phyloP scores from a whole-genome alignment of 2,113 vertebrate species.

The Athene noctua region DNA sequence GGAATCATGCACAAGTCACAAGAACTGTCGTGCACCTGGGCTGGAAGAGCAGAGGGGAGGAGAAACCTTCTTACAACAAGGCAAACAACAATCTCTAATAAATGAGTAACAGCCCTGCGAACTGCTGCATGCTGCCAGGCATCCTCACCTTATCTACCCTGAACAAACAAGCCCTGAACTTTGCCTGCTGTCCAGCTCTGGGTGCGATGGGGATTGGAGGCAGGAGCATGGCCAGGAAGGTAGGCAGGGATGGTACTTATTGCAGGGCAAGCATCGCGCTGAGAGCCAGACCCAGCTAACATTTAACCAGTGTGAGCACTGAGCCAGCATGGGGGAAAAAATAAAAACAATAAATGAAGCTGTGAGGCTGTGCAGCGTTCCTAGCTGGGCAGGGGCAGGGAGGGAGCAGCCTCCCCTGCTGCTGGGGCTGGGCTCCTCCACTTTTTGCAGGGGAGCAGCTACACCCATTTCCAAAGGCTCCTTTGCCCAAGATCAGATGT shows the following conservation, averaged over 20 bases:
- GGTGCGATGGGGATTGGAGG: background rate
- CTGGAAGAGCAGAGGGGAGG: background rate
- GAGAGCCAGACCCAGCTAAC: background rate
- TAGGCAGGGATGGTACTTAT: background rate
- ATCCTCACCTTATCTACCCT: background rate
- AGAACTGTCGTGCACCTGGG: background rate
- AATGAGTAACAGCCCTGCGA: background rate
- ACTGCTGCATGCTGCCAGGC: background rate
- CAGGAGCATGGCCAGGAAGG: fast-evolving
- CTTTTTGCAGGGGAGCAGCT: background rate
- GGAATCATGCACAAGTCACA: fast-evolving
- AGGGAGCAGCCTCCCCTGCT: background rate
- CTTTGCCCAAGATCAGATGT: background rate
- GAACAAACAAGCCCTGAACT: slow-evolving; percentile 54
- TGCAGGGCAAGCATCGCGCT: background rate
- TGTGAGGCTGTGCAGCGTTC: background rate
- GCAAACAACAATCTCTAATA: background rate
- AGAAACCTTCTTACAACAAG: background rate
- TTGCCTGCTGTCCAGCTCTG: background rate
- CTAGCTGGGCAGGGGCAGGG: background rate
- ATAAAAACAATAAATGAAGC: background rate
- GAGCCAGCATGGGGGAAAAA: background rate
- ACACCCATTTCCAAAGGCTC: background rate
- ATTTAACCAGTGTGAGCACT: background rate
- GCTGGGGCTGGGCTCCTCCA: background rate